phyloP scores from a whole-genome alignment of 1,140 invertebrate species.

The Drosophila sp. region DNA sequence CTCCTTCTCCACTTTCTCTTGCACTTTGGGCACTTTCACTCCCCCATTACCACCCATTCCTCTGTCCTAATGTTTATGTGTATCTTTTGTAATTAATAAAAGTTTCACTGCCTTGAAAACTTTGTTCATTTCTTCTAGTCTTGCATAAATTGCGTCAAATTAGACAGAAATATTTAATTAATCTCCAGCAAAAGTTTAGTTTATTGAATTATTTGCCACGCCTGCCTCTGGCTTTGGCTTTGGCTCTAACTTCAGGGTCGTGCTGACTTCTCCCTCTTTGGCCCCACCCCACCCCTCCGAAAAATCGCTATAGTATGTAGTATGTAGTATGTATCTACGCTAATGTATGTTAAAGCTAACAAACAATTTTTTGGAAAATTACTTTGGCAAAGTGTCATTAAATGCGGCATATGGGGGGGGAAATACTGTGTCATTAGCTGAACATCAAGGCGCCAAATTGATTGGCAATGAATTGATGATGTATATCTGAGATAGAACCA shows the following conservation, averaged over 20 bases:
- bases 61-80: slow-evolving; percentile 63
- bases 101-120: slow-evolving; percentile 66
- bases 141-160: slow-evolving; percentile 81
- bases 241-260: slow-evolving; percentile 17
- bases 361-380: slow-evolving; percentile 64
- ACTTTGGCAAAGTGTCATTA: slow-evolving; percentile 72
- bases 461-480: slow-evolving; percentile 16
- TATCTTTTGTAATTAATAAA: slow-evolving; percentile 81
- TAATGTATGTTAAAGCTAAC: slow-evolving; percentile 40
- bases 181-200: slow-evolving; percentile 73
- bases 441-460: slow-evolving; percentile 18
- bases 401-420: slow-evolving; percentile 40
- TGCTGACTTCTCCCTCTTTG: background rate
- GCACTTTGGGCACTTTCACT: slow-evolving; percentile 13
- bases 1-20: background rate
- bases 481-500: background rate
- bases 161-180: slow-evolving; percentile 82
- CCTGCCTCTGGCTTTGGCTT: slow-evolving; percentile 23
- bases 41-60: background rate
- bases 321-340: background rate
- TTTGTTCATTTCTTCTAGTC: slow-evolving; percentile 68
- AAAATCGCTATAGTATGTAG: background rate
- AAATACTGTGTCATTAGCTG: slow-evolving; percentile 10
- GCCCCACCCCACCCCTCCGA: too few relatives aligned
- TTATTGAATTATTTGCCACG: slow-evolving; percentile 75